Percentiles rank a stretch among this genome's conserved stretches.
Evolutionary conservation across 2,888 invertebrate genomes (phyloP).

Genomic region (Fragum whitleyi): DNA sequence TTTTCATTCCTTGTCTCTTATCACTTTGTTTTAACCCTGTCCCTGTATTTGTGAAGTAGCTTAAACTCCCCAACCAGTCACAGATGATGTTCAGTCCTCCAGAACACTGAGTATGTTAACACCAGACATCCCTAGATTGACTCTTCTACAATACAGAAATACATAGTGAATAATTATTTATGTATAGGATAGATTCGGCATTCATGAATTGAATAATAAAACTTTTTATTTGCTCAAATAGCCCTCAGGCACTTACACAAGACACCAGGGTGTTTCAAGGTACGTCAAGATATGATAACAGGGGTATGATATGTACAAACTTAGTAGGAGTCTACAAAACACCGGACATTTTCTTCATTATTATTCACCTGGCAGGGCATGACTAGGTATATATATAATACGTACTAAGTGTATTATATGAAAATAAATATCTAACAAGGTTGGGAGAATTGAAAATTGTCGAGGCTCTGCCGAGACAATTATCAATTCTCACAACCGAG

Average conservation of each 20-base stretch:
- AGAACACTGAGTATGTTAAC: conserved; percentile 89
- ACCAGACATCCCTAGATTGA: conserved; percentile 91
- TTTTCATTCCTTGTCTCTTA: too few relatives aligned
- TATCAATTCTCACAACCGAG: too few relatives aligned
- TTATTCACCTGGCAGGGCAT: too few relatives aligned
- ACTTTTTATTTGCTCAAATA: not conserved
- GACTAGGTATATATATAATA: too few relatives aligned
- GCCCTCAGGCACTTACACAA: not conserved
- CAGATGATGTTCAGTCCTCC: conserved; percentile 46
- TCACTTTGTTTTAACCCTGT: too few relatives aligned
- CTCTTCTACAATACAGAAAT: conserved; percentile 87
- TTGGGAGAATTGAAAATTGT: too few relatives aligned
- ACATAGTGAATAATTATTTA: not conserved
- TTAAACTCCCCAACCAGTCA: too few relatives aligned
- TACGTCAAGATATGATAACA: not conserved
- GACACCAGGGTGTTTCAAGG: not conserved
- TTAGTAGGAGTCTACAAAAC: not conserved
- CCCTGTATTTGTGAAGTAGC: too few relatives aligned
- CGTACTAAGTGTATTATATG: too few relatives aligned
- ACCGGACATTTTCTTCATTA: too few relatives aligned
- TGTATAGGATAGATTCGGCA: not conserved
- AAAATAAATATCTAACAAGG: too few relatives aligned
- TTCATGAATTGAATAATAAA: not conserved
- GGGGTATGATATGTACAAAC: not conserved
- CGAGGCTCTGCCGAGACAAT: too few relatives aligned